Base-by-base conservation (phyloP, 2,888 invertebrate genomes). In the Dusona sp. region DNA sequence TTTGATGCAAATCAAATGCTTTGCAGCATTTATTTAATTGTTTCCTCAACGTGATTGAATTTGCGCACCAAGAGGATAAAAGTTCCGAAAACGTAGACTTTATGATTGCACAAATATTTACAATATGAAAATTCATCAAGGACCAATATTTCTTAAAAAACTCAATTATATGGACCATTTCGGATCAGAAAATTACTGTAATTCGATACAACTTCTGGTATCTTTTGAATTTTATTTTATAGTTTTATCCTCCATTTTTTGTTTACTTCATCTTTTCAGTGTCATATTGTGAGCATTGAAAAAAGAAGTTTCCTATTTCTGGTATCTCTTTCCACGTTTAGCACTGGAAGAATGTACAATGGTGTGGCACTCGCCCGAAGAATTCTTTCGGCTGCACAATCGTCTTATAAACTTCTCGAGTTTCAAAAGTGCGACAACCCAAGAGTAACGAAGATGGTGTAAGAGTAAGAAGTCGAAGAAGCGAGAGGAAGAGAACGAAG, bases 401-500 rank as follows among this genome's bases (percentile, higher is more conserved):
- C 82, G 85, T 64, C 87, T 87, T 85, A 85, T 81, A 84, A 87
- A 84, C 87, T 85, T 87, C 85, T 87, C 84, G 77, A 87, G 85
- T 87, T 85, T 85, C 87, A 79, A 8, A 70, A 38, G 70, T 65
- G 33, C 64, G 81, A 54, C 70, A 74, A 29, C 22, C 51, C 54
- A 80, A 73, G 51, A 75, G 78, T 51, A 72, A 75, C 25, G 51
- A 79, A 42, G 73, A 54, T 61, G 57, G 73, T 42, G 73, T 48
- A 25, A 45, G 65, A 73, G 78, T 74, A 29, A 73, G 68, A 80
- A 45, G 74, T 25, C 48, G 48, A n/a, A 57, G 36, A 68, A 77
- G 65, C 1, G 48, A 80, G 25, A 74, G 64, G 64, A 51, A 33
- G 51, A 16, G 75, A 51, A 51, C 25, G 51, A 48, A 73, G 65